phyloP scores from a whole-genome alignment of 1,140 invertebrate species.

The Argopecten irradians region DNA sequence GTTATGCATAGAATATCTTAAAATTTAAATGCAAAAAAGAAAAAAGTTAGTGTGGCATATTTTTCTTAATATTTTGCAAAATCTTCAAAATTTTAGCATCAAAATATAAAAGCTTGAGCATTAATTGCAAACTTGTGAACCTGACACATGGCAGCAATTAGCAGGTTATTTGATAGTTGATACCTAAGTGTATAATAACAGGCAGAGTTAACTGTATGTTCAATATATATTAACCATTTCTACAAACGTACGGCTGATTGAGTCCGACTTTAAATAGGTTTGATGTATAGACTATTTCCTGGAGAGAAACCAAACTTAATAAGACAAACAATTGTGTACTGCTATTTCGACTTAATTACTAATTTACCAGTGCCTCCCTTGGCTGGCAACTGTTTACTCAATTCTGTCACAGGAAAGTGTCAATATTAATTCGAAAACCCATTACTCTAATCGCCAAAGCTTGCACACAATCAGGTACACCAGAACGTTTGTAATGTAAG shows the following conservation, averaged over 20 bases:
- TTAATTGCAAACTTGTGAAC: too few species aligned
- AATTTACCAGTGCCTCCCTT: neutral
- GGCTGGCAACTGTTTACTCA: neutral
- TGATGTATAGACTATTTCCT: constrained; percentile 16
- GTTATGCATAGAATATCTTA: too few species aligned
- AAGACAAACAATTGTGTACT: neutral
- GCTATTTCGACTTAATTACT: neutral
- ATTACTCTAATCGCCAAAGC: neutral
- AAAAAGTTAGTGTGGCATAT: too few species aligned
- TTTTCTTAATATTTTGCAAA: too few species aligned
- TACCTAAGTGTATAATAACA: too few species aligned
- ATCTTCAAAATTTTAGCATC: too few species aligned
- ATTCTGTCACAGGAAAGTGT: neutral
- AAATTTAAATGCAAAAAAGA: too few species aligned
- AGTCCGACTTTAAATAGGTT: neutral
- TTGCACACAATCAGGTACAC: neutral
- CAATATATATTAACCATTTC: neutral
- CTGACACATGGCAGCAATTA: too few species aligned
- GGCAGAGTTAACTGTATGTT: too few species aligned
- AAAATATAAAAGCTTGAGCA: too few species aligned
- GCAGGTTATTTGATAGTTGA: too few species aligned
- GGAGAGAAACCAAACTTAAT: neutral
- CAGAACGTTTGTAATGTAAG: neutral
- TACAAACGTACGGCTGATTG: neutral
- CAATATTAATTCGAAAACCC: constrained; percentile 2